phyloP scores from a whole-genome alignment of 1,140 invertebrate genomes.

The Pygmarrhopalites habei region DNA sequence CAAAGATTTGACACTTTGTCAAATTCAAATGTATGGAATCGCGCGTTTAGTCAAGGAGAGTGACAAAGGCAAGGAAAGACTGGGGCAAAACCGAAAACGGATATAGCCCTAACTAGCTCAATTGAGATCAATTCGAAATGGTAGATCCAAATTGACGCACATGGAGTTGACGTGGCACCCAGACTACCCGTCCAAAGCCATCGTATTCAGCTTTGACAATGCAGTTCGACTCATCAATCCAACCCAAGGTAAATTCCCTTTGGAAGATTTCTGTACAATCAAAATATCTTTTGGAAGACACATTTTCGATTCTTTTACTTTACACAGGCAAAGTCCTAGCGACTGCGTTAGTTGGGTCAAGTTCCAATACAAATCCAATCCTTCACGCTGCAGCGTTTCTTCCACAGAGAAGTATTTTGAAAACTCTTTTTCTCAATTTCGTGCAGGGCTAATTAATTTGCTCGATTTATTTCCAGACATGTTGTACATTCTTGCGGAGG shows the following conservation, averaged over 20 bases:
- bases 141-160: conserved; percentile 3
- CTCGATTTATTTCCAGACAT: background rate
- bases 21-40: no score
- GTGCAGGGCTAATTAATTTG: background rate
- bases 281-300: no score
- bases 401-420: background rate
- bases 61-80: no score
- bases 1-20: no score
- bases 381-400: background rate
- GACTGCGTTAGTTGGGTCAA: conserved; percentile 14
- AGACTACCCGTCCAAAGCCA: background rate
- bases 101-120: no score
- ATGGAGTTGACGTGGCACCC: conserved; percentile 26
- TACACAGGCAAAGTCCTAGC: conserved; percentile 20
- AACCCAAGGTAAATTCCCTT: conserved; percentile 16
- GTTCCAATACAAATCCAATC: background rate
- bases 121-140: no score
- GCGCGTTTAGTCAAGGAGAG: no score
- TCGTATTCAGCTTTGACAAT: conserved; percentile 22
- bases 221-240: conserved; percentile 32
- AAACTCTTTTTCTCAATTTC: background rate
- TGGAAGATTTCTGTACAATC: no score
- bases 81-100: no score
- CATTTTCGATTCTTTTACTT: no score
- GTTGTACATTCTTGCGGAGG: conserved; percentile 11